These are phyloP conservation scores for Jacana jacana DNA, from an alignment of 2,113 vertebrate species.

Conservation along the genomic window DNA sequence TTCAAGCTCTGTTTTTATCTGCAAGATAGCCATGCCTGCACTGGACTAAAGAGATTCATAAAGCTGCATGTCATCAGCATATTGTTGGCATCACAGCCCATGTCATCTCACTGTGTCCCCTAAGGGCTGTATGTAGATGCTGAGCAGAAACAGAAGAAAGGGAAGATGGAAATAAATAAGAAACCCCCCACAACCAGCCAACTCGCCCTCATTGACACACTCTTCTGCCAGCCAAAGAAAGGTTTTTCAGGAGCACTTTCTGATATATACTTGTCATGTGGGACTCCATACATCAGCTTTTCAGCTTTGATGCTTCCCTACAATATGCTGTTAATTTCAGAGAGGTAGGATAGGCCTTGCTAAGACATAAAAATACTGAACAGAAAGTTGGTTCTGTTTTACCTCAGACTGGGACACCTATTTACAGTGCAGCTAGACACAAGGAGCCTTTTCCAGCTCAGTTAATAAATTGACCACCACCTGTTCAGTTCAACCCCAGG, in stretches of 20 bases:
- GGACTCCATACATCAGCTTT: too few species aligned
- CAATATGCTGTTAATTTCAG: too few species aligned
- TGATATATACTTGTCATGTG: too few species aligned
- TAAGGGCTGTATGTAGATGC: not conserved
- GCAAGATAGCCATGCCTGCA: not conserved
- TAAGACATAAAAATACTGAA: too few species aligned
- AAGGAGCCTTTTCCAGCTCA: not conserved
- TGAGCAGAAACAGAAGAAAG: not conserved
- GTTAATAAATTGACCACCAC: not conserved
- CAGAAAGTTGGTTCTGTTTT: too few species aligned
- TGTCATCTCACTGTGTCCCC: not conserved
- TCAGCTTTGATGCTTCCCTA: too few species aligned
- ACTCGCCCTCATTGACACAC: not conserved
- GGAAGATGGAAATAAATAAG: not conserved
- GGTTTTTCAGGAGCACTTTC: not conserved
- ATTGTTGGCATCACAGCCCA: not conserved
- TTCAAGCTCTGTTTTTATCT: constrained; percentile 26
- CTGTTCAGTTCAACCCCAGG: not conserved
- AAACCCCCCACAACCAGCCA: not conserved
- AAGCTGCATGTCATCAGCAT: constrained; percentile 42
- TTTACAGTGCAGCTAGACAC: not conserved
- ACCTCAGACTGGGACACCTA: too few species aligned
- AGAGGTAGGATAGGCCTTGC: too few species aligned
- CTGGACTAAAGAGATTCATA: constrained; percentile 1
- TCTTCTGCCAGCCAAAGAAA: not conserved